These are phyloP conservation scores for Echinops telfairi DNA, from an alignment of 2,113 vertebrate genomes.

Conservation along the genomic window DNA sequence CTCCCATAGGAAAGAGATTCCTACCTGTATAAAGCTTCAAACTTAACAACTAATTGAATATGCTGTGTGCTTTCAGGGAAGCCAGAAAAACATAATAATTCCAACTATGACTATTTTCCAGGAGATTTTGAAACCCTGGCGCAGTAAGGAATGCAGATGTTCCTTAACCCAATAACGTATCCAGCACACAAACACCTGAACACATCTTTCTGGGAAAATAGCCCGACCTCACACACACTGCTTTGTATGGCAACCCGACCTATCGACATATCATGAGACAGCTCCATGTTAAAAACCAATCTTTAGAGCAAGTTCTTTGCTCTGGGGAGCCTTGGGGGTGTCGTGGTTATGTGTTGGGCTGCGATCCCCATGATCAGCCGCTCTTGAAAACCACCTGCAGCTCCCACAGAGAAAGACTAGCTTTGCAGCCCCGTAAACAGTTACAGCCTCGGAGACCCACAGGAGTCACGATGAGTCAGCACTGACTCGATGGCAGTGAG, in stretches of 20 bases:
- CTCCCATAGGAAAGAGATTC: neutral
- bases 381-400: too few species aligned
- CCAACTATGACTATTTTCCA: neutral
- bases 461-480: too few species aligned
- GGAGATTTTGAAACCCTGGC: slow-evolving; percentile 8
- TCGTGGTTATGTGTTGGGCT: too few species aligned
- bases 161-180: neutral
- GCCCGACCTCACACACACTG: neutral
- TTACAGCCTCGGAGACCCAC: too few species aligned
- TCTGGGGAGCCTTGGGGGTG: too few species aligned
- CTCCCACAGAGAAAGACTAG: too few species aligned
- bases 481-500: too few species aligned
- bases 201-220: neutral
- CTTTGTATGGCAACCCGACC: neutral
- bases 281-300: neutral
- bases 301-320: neutral
- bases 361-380: too few species aligned
- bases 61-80: neutral
- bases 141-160: neutral
- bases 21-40: neutral
- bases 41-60: slow-evolving; percentile 8
- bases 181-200: neutral
- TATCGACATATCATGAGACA: neutral
- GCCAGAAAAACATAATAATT: slow-evolving; percentile 37
- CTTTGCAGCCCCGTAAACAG: too few species aligned